phyloP scores from a whole-genome alignment of 2,113 vertebrate species.

The Xiphophorus hellerii region DNA sequence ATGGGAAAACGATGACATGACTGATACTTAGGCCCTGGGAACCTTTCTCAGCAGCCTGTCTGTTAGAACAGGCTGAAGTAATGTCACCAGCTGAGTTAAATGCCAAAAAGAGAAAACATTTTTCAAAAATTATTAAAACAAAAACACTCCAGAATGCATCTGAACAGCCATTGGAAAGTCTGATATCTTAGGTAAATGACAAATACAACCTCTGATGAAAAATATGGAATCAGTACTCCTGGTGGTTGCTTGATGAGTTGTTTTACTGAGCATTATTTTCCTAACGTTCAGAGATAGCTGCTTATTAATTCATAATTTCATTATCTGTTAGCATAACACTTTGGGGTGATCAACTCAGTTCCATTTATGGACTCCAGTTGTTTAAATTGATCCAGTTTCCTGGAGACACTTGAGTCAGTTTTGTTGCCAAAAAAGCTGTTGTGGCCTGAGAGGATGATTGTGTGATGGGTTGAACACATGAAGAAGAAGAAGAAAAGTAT shows the following conservation, averaged over 20 bases:
- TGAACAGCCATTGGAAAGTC: neutral
- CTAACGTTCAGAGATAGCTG: too few relatives aligned
- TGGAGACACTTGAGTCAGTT: neutral
- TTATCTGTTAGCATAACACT: too few relatives aligned
- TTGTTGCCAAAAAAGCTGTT: neutral
- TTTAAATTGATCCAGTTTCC: neutral
- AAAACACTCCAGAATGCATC: neutral
- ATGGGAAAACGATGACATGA: slow-evolving; percentile 29
- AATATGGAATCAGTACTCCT: neutral
- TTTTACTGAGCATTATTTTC: neutral
- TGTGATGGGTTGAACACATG: too few relatives aligned
- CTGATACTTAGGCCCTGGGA: slow-evolving; percentile 2
- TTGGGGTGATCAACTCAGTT: too few relatives aligned
- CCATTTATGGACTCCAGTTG: too few relatives aligned
- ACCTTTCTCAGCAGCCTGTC: slow-evolving; percentile 8
- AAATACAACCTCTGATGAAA: neutral
- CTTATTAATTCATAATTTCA: too few relatives aligned
- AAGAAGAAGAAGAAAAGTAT: too few relatives aligned
- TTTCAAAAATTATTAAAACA: neutral
- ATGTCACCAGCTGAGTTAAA: slow-evolving; percentile 49
- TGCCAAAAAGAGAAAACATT: neutral
- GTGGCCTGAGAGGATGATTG: too few relatives aligned
- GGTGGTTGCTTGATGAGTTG: neutral
- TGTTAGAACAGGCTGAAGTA: slow-evolving; percentile 8
- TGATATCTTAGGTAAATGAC: neutral